These are phyloP conservation scores for human DNA, from an alignment of 2,113 vertebrate species.

Conservation along the genomic window DNA sequence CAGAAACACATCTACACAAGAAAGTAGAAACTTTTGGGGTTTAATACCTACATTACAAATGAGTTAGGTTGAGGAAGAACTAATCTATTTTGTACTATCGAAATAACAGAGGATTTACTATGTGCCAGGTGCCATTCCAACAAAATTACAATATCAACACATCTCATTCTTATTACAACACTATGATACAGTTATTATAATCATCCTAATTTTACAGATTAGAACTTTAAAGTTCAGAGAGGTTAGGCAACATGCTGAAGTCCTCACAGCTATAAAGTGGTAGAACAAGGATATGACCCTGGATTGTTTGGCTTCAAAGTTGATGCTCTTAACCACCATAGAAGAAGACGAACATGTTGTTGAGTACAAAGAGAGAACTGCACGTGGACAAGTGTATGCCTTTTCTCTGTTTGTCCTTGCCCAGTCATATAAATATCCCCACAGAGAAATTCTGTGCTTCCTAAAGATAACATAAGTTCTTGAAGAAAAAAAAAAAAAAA, in stretches of 20 bases:
- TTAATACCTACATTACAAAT: background rate
- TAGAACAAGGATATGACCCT: background rate
- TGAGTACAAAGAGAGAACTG: background rate
- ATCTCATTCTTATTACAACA: background rate
- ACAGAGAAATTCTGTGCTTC: background rate
- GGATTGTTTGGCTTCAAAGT: background rate
- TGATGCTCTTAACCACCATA: background rate
- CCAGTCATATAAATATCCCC: background rate
- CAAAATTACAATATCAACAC: background rate
- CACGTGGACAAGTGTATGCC: fast-evolving
- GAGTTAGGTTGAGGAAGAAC: background rate
- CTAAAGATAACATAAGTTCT: background rate
- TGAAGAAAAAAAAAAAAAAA: background rate
- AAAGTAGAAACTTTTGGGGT: background rate
- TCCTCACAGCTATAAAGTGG: background rate
- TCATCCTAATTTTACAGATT: background rate
- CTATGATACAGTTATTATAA: background rate
- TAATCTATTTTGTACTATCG: background rate
- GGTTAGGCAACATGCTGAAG: background rate
- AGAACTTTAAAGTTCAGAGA: background rate
- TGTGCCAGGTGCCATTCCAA: background rate
- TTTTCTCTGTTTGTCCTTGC: background rate
- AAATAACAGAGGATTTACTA: background rate
- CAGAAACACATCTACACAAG: background rate
- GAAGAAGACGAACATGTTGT: background rate